Base-by-base conservation (phyloP, 2,113 vertebrate species). In the Dicerorhinus sumatrensis region DNA sequence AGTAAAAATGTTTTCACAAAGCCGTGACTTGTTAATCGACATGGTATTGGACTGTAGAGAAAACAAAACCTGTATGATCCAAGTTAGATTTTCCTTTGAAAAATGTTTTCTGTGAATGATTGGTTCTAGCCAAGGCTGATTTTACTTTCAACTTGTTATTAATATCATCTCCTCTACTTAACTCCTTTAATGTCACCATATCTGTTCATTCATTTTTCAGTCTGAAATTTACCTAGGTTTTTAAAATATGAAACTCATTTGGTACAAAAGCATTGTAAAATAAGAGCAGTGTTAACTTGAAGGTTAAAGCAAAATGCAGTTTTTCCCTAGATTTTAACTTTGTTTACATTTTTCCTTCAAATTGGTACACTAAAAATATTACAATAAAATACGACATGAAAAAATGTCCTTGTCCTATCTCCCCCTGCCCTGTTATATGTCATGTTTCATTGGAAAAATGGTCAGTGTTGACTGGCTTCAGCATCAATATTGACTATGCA, bases 131-230 rank as follows among this genome's bases (percentile, higher is more conserved):
- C 8, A 95, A 79, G 73, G 20, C 6, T 72, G 17, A 76, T 63
- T 88, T 95, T 87, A 87, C 67, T 91, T 94, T 81, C 36, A 91
- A 96, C 72, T 88, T 62, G 93, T 77, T 80, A 73, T 83, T 77
- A 70, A n/a, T 81, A 33, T 76, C 18, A 63, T 31, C 4, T 73
- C 25, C 29, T 60, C 39, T 21, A 8, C 33, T 58, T 81, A 86
- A 48, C 11, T 90, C 25, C 9, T 91, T 56, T 93, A 73, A 81
- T 54, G 17, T 46, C 12, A 27, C 36, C 11, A 48, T 93, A 36
- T 54, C 31, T 85, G 7, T 63, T 83, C 65, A 62, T 86, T 46
- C 7, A 58, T 31, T 89, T 79, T 60, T 91, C 18, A 69, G 18
- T 56, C 39, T 95, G 58, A 95, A 91, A 80, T 70, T 75, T 56